Percentiles rank a stretch among this genome's conserved stretches.
These are phyloP conservation scores for Notiomystis cincta DNA, from an alignment of 2,113 vertebrate species.

Conservation along the genomic window DNA sequence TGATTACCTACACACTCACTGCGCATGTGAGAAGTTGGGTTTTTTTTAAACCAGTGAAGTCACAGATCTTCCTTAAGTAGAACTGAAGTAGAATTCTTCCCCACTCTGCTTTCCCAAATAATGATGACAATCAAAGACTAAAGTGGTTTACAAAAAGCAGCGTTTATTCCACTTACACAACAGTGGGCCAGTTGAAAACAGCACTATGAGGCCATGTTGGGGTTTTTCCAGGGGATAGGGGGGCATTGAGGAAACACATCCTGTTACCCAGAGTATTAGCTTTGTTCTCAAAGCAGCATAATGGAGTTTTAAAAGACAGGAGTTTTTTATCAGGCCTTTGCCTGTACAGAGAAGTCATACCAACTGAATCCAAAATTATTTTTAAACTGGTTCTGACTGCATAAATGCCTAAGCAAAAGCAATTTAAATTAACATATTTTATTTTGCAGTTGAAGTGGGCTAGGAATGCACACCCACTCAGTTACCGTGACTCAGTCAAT, in stretches of 20 bases:
- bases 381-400: constrained; percentile 37
- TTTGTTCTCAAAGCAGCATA: background rate
- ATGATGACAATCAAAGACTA: background rate
- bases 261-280: background rate
- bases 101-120: background rate
- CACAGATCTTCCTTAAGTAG: background rate
- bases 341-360: background rate
- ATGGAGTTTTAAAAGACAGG: background rate
- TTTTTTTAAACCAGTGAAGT: background rate
- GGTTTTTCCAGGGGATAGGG: rapidly evolving
- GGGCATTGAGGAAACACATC: background rate
- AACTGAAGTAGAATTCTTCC: background rate
- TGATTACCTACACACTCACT: background rate
- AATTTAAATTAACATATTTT: constrained; percentile 55
- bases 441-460: constrained; percentile 52
- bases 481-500: constrained; percentile 41
- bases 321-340: background rate
- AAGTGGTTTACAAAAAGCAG: background rate
- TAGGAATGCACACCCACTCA: constrained; percentile 42
- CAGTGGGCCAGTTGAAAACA: background rate
- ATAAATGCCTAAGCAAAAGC: constrained; percentile 36
- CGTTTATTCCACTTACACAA: background rate
- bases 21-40: background rate
- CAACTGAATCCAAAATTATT: constrained; percentile 1
- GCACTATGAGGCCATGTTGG: background rate